Conservation (phyloP, 2,113 vertebrate genomes). For the Rhea pennata region DNA sequence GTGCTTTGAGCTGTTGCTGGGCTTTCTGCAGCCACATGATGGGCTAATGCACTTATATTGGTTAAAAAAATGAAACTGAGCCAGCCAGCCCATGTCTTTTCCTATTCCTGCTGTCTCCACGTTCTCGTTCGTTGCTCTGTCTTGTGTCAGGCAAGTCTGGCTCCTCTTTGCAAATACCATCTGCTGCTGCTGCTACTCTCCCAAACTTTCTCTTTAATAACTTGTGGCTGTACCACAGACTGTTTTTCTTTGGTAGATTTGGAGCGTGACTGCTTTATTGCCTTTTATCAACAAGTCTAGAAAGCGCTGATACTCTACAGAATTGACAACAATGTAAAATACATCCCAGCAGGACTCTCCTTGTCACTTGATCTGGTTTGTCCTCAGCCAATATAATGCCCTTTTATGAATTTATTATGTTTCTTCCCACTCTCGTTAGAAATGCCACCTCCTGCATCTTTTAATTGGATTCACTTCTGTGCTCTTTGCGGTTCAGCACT, state of each 20-base stretch:
- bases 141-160: neutral
- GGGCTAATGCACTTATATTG: neutral
- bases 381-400: neutral
- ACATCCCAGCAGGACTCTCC: neutral
- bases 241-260: neutral
- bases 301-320: neutral
- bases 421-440: neutral
- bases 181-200: neutral
- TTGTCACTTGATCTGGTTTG: neutral
- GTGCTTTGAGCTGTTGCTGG: neutral
- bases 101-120: neutral
- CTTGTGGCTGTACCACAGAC: neutral
- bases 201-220: neutral
- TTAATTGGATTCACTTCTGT: neutral
- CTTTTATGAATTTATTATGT: neutral
- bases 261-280: neutral
- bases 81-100: neutral
- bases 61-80: neutral
- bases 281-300: fast-evolving
- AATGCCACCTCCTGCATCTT: conserved; percentile 8
- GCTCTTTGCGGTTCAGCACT: fast-evolving
- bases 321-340: neutral
- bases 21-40: neutral
- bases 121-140: neutral
- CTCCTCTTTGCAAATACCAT: neutral